These are phyloP conservation scores for Coreoperca whiteheadi DNA, from an alignment of 2,113 vertebrate species.

Conservation along the genomic window DNA sequence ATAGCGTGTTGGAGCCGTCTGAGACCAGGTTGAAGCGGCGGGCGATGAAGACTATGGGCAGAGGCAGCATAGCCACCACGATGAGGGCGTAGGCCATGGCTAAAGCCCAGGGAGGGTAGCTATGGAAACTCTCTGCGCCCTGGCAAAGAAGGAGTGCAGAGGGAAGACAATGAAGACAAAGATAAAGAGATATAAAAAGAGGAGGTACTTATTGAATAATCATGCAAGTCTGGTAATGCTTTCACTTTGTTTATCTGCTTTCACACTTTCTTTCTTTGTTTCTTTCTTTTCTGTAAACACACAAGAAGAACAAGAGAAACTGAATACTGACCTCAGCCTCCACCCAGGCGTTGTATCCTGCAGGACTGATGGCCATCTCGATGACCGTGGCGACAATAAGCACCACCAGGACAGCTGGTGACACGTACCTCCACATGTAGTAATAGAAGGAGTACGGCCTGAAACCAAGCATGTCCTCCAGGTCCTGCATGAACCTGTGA, in stretches of 20 bases:
- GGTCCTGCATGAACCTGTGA: constrained; percentile 96
- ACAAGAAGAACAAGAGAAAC: not conserved
- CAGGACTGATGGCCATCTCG: constrained; percentile 93
- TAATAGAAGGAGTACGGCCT: constrained; percentile 92
- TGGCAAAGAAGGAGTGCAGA: constrained; percentile 63
- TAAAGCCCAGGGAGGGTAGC: constrained; percentile 95
- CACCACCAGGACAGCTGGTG: constrained; percentile 91
- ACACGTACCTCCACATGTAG: constrained; percentile 98
- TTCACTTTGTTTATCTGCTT: not conserved
- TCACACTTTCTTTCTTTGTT: not conserved
- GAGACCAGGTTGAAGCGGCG: constrained; percentile 94
- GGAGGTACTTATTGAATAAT: not conserved
- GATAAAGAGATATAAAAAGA: not conserved
- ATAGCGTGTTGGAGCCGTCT: constrained; percentile 95
- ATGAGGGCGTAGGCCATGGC: constrained; percentile 92
- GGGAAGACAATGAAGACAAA: constrained; percentile 9
- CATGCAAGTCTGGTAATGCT: not conserved
- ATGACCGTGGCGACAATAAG: constrained; percentile 91
- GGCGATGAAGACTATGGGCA: constrained; percentile 91
- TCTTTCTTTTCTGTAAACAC: not conserved
- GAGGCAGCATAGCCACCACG: constrained; percentile 89
- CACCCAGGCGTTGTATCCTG: constrained; percentile 97
- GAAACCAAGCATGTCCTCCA: constrained; percentile 98
- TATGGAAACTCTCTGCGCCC: constrained; percentile 92
- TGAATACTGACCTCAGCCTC: constrained; percentile 89